phyloP scores from a whole-genome alignment of 2,888 invertebrate species.

The Julus scanicus region DNA sequence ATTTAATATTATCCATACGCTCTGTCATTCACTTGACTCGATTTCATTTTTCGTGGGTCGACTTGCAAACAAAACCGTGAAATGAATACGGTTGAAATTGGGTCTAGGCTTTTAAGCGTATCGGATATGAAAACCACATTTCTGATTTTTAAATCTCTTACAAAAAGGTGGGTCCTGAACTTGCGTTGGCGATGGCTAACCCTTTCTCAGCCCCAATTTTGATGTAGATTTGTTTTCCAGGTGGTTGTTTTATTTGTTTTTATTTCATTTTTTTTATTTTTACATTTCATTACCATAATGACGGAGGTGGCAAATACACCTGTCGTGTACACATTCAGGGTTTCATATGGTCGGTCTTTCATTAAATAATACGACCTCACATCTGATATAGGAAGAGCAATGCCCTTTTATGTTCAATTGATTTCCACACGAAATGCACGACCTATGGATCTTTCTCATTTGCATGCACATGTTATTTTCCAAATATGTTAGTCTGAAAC shows the following conservation, averaged over 20 bases:
- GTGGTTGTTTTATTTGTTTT: background rate
- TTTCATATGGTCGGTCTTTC: background rate
- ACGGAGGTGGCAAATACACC: conserved; percentile 4
- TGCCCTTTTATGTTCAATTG: conserved; percentile 33
- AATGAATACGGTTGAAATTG: background rate
- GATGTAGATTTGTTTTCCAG: conserved; percentile 14
- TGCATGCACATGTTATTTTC: background rate
- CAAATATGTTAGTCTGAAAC: background rate
- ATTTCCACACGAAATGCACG: background rate
- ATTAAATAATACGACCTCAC: background rate
- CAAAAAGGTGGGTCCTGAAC: conserved; percentile 23
- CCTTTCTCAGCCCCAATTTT: conserved; percentile 5
- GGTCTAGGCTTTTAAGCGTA: background rate
- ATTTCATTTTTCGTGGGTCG: background rate
- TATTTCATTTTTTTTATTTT: background rate
- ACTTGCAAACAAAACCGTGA: background rate
- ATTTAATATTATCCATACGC: no score
- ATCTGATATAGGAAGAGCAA: background rate
- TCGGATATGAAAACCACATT: conserved; percentile 28
- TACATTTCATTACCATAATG: conserved; percentile 4
- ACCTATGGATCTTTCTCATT: background rate
- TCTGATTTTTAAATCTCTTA: background rate
- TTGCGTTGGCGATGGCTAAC: conserved; percentile 19
- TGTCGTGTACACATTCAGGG: background rate
- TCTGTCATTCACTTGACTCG: background rate